Evolutionary conservation across 2,888 invertebrate species (phyloP), one percentile per base, ranked within the genome.

Genomic region (Drosophila atripex): DNA sequence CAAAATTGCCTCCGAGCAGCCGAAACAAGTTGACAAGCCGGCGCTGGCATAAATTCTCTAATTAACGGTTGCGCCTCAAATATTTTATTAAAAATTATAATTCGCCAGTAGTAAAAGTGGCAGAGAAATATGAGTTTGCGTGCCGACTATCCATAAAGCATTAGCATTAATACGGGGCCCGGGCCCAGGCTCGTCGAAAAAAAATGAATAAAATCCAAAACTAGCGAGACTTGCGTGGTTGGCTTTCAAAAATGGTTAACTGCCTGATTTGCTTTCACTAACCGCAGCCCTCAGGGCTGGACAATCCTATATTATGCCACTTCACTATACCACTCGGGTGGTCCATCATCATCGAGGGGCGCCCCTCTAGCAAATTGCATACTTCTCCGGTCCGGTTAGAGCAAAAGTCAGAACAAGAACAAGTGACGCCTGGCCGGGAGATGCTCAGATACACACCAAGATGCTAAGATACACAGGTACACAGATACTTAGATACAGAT

Each of bases 1-100:
- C 68, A 49, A 58, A 74, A 64, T 52, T 68, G 58, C 50, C 71
- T 73, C 30, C 11, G 41, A 56, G 76, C 68, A 57, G 14, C 66
- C 65, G 70, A 72, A 85, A 82, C 79, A 77, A 86, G 86, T 79
- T 80, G 82, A 79, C 82, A 82, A 83, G 73, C 68, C 70, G 73
- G 69, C 73, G 77, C 71, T 75, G 73, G 69, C 70, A 80, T 80
- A 78, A 84, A 80, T 84, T 86, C 54, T 49, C 82, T 84, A 84
- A 84, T 84, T 84, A 86, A 80, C 85, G 82, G 80, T 80, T 84
- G 75, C 73, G 74, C 77, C 78, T 76, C 57, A 43, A 64, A 73
- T 74, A 58, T 73, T 78, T 70, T 64, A 72, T 71, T 75, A 71
- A 76, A 78, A 73, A 78, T 83, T 83, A 75, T 76, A 72, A 72